phyloP scores from a whole-genome alignment of 1,140 invertebrate species.

The Stegodyphus dumicola region DNA sequence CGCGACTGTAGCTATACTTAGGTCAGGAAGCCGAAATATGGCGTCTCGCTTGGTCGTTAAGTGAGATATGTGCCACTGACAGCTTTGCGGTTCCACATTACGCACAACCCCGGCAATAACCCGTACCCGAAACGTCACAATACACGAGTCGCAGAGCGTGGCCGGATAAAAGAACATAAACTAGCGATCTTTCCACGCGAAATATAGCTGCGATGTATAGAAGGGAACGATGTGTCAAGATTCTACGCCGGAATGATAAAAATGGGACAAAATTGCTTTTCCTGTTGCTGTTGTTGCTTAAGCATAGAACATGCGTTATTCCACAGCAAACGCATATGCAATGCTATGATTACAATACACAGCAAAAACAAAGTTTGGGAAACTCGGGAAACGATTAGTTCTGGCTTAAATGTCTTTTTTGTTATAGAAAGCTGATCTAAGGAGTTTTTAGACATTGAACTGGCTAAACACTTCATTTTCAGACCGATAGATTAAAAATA shows the following conservation, averaged over 20 bases:
- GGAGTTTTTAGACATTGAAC: too few species aligned
- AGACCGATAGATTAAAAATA: too few species aligned
- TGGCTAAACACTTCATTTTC: too few species aligned
- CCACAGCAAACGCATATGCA: too few species aligned
- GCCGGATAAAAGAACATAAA: conserved; percentile 30
- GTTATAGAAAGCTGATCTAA: too few species aligned
- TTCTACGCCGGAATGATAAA: conserved; percentile 33
- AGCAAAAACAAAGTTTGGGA: too few species aligned
- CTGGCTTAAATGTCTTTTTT: too few species aligned
- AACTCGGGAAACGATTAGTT: too few species aligned
- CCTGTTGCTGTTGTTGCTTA: too few species aligned
- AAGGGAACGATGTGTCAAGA: neutral
- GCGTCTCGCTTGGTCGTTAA: conserved; percentile 37
- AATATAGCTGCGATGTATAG: conserved; percentile 22
- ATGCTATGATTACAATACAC: too few species aligned
- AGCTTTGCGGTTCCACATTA: conserved; percentile 51
- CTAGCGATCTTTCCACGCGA: conserved; percentile 34
- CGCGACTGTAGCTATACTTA: conserved; percentile 34
- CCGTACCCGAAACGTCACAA: conserved; percentile 27
- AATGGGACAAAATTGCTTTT: conserved; percentile 24
- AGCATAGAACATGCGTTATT: too few species aligned
- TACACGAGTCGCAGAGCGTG: conserved; percentile 14
- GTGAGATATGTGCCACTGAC: conserved; percentile 55
- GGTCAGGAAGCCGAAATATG: conserved; percentile 30
- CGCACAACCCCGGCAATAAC: conserved; percentile 11